These are phyloP conservation scores for Percopsis transmontana DNA, from an alignment of 2,113 vertebrate genomes.

Conservation along the genomic window DNA sequence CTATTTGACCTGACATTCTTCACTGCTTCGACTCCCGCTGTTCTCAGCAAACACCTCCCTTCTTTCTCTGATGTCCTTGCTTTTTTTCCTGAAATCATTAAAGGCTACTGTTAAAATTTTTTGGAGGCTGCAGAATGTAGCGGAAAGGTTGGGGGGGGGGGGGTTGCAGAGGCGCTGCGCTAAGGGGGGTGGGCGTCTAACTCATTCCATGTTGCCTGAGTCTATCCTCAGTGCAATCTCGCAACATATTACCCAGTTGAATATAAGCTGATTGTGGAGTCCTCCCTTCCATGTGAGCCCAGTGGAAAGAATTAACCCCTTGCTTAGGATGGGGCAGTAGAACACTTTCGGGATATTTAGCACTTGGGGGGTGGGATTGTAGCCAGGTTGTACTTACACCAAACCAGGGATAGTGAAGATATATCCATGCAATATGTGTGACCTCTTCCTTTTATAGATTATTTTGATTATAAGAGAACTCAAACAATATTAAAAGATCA, in stretches of 20 bases:
- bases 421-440: too few species aligned
- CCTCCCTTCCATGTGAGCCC: conserved; percentile 53
- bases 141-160: neutral
- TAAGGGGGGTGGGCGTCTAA: conserved; percentile 40
- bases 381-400: too few species aligned
- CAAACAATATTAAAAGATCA: too few species aligned
- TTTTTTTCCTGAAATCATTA: conserved; percentile 77
- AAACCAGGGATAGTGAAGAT: too few species aligned
- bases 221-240: conserved; percentile 45
- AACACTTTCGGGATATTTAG: conserved; percentile 46
- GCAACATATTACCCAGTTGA: conserved; percentile 47
- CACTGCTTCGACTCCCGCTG: conserved; percentile 80
- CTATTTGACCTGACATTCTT: conserved; percentile 96
- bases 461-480: too few species aligned
- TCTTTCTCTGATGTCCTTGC: conserved; percentile 35
- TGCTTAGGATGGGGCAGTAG: conserved; percentile 58
- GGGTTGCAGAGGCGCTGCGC: conserved; percentile 1
- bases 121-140: conserved; percentile 25
- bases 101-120: conserved; percentile 81
- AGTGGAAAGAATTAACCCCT: conserved; percentile 72
- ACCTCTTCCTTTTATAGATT: too few species aligned
- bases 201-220: conserved; percentile 44
- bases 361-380: neutral
- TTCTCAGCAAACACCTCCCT: conserved; percentile 37
- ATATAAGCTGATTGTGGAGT: conserved; percentile 49